Base-by-base conservation (phyloP, 2,113 vertebrate species). In the Lamprotornis superbus region DNA sequence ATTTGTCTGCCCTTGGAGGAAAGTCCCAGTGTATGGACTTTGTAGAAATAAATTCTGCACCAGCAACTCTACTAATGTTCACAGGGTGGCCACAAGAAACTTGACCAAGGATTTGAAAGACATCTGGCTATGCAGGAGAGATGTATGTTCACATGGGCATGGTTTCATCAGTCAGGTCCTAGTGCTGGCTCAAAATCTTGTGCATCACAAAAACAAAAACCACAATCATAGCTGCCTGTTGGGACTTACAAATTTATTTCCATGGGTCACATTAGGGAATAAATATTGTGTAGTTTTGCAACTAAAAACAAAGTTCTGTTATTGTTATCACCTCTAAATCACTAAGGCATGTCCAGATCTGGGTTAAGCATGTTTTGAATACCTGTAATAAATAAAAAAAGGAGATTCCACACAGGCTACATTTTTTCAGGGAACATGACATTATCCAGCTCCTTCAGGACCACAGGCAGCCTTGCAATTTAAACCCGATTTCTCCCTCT, bases 121-220 rank as follows among this genome's bases (percentile, higher is more conserved):
- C 13, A 63, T 22, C 47, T 49, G 23, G 28, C 12, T 25, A 14
- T 68, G 31, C 74, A 84, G 69, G 56, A 75, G 7, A 64, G 68
- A 67, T 23, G 23, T 5, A 2, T 0, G 0, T 39, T 75, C 84
- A 52, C 24, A 49, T 1, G 5, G 35, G 15, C 17, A 42, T 2
- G 1, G 30, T 27, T 70, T 86, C 10, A 3, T 44, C 79, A 31
- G 15, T 17, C 35, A 44, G 47, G 33, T 40, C 46, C 31, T 59
- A 70, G 60, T 0, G 0, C 28, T 44, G 52, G 20, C 50, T 33
- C 30, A 74, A 90, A 70, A 56, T 30, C 33, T 40, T 10, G 3
- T 28, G 28, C 33, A 65, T 21, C 40, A 60, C n/a, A 33, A 31
- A 39, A 27, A 89, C 1, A 4, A 83, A 55, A 77, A 30, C 2